phyloP scores from a whole-genome alignment of 2,888 invertebrate species.

The Rhingia rostrata region DNA sequence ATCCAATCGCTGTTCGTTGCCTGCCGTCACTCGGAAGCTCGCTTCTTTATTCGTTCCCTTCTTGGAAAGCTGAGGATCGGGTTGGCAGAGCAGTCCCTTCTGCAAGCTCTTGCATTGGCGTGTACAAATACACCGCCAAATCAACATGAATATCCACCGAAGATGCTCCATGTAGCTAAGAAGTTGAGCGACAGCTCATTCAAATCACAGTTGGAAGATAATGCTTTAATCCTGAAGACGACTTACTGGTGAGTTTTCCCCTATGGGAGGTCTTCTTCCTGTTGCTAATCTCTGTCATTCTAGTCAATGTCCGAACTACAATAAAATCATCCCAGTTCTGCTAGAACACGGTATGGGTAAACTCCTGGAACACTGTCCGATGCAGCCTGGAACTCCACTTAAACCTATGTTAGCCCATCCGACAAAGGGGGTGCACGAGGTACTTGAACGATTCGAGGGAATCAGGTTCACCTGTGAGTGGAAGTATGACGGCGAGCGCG shows the following conservation, averaged over 20 bases:
- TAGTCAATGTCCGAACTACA: constrained; percentile 98
- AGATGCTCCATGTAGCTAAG: constrained; percentile 86
- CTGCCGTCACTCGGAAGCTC: constrained; percentile 93
- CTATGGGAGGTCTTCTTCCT: not conserved
- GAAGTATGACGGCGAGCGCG: constrained; percentile 99
- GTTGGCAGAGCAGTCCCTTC: constrained; percentile 96
- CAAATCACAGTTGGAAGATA: constrained; percentile 90
- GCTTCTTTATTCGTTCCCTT: constrained; percentile 94
- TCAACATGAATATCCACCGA: constrained; percentile 85
- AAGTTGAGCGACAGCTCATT: constrained; percentile 87
- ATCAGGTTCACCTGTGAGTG: constrained; percentile 98
- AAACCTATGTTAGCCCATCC: constrained; percentile 99
- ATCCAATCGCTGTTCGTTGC: constrained; percentile 97
- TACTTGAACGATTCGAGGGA: constrained; percentile 91
- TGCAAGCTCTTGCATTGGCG: constrained; percentile 95
- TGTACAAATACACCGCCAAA: constrained; percentile 90
- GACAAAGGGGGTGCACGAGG: constrained; percentile 95
- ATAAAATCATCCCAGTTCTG: constrained; percentile 90
- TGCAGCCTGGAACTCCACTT: constrained; percentile 95
- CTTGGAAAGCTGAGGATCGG: constrained; percentile 98
- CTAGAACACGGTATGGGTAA: constrained; percentile 89
- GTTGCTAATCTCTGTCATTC: constrained; percentile 8
- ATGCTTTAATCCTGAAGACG: constrained; percentile 92
- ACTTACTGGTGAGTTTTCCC: constrained; percentile 90
- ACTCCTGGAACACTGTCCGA: constrained; percentile 91